phyloP scores from a whole-genome alignment of 64 coral and sea anemone genomes.

The Stylophora pistillata region DNA sequence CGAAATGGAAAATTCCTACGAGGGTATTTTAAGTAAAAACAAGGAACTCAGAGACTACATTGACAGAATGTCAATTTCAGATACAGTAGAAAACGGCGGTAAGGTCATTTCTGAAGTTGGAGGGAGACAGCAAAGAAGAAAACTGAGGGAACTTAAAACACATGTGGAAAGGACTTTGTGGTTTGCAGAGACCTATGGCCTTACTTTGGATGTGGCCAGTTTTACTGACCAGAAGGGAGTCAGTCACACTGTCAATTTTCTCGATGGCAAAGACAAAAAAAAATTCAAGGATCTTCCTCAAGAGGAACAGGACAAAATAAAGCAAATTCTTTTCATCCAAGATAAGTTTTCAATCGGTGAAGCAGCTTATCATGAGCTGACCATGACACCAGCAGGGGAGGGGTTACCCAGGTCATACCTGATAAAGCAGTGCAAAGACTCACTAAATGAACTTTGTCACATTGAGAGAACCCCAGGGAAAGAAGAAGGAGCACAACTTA shows the following conservation, averaged over 20 bases:
- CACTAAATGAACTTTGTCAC: constrained; percentile 63
- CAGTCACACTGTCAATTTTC: neutral
- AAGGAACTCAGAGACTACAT: constrained; percentile 34
- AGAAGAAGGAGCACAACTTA: constrained; percentile 61
- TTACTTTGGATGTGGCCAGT: constrained; percentile 10
- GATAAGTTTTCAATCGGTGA: constrained; percentile 77
- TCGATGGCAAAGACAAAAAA: neutral
- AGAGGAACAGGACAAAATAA: constrained; percentile 65
- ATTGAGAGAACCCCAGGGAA: constrained; percentile 54
- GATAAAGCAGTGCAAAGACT: constrained; percentile 70
- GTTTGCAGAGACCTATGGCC: constrained; percentile 51
- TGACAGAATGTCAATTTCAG: constrained; percentile 45
- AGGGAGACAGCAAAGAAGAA: constrained; percentile 17
- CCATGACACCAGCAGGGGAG: constrained; percentile 61
- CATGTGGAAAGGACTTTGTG: constrained; percentile 43
- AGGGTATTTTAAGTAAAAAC: constrained; percentile 30
- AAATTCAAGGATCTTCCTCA: constrained; percentile 66
- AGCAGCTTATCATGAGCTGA: constrained; percentile 71
- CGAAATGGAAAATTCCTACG: neutral
- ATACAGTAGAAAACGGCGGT: constrained; percentile 27
- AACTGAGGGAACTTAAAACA: constrained; percentile 27
- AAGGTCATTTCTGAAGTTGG: neutral
- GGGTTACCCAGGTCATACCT: constrained; percentile 61
- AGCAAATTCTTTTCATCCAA: constrained; percentile 30
- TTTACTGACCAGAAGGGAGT: constrained; percentile 27